phyloP scores from a whole-genome alignment of 1,140 invertebrate genomes.

The Caerostris extrusa region DNA sequence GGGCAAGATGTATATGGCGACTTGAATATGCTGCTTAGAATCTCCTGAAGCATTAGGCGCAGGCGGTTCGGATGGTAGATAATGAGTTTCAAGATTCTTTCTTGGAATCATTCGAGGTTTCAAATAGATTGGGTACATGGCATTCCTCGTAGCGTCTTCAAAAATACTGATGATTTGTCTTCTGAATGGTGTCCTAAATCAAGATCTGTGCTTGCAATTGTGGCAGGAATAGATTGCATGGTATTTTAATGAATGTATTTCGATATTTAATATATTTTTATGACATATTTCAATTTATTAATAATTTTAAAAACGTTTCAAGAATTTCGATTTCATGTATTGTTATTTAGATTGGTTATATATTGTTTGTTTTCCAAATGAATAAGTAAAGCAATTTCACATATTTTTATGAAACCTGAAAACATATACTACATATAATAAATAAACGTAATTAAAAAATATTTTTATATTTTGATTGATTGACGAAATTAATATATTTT shows the following conservation, averaged over 20 bases:
- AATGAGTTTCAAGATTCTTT: constrained; percentile 31
- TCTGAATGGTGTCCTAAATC: not conserved
- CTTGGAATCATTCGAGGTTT: constrained; percentile 17
- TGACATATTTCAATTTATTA: too few relatives aligned
- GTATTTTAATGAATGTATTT: constrained; percentile 7
- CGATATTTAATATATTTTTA: not conserved
- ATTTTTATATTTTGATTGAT: too few relatives aligned
- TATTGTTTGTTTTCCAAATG: too few relatives aligned
- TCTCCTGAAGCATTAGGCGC: not conserved
- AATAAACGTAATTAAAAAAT: too few relatives aligned
- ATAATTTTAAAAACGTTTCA: too few relatives aligned
- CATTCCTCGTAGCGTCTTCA: constrained; percentile 12
- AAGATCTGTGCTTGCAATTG: not conserved
- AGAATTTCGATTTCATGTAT: too few relatives aligned
- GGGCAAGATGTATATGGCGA: not conserved
- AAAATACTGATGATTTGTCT: not conserved
- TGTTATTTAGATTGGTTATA: too few relatives aligned
- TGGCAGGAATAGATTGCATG: not conserved
- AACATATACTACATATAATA: too few relatives aligned
- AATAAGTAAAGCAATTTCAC: too few relatives aligned
- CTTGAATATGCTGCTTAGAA: constrained; percentile 9
- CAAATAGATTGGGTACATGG: constrained; percentile 17
- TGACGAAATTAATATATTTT: too few relatives aligned
- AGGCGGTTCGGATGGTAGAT: not conserved
- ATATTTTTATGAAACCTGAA: too few relatives aligned